Evolutionary conservation across 2,797 vertebrate genomes (phyloP).

Genomic region (Malacoraja senta): DNA sequence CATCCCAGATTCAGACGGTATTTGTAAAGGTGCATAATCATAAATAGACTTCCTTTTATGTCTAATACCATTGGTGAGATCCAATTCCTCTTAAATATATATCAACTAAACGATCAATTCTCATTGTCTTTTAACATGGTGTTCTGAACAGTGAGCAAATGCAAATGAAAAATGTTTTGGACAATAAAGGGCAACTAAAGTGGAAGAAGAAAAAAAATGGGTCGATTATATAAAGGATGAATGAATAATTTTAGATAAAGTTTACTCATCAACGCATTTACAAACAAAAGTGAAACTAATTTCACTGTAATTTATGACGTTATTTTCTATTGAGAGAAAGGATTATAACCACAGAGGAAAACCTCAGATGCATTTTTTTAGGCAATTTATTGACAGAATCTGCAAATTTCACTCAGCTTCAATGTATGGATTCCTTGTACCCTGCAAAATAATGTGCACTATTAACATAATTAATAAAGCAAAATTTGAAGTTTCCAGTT

Average conservation of each 20-base stretch:
- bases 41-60: background rate
- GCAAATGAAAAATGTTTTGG: background rate
- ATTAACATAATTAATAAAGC: background rate
- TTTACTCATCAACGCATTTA: slow-evolving; percentile 15
- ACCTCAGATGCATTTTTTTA: background rate
- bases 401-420: background rate
- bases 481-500: background rate
- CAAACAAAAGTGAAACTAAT: slow-evolving; percentile 39
- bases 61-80: background rate
- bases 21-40: background rate
- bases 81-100: background rate
- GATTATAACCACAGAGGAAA: slow-evolving; percentile 8
- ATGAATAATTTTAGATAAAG: background rate
- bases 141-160: background rate
- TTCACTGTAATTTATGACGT: slow-evolving; percentile 3
- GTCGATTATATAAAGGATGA: background rate
- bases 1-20: background rate
- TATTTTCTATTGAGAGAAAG: slow-evolving; percentile 31
- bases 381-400: background rate
- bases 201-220: background rate
- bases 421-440: background rate
- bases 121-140: background rate
- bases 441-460: background rate
- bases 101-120: background rate
- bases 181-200: background rate